These are phyloP conservation scores for Neodon shergylaensis DNA, from an alignment of 2,113 vertebrate species.

Conservation along the genomic window DNA sequence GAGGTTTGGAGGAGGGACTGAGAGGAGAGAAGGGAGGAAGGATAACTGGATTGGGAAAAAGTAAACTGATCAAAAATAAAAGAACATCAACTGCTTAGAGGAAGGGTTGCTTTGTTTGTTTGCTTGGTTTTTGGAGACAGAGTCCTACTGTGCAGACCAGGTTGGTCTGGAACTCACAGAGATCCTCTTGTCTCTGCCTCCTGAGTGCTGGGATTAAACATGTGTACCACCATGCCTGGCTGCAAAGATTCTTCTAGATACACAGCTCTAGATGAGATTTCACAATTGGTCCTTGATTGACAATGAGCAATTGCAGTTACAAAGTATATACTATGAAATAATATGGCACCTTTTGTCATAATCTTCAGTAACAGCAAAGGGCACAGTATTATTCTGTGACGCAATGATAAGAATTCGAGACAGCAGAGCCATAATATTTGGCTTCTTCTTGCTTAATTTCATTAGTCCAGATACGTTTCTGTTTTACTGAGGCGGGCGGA, in stretches of 20 bases:
- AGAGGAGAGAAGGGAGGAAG: not conserved
- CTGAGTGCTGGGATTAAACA: too few relatives aligned
- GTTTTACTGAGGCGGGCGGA: not conserved
- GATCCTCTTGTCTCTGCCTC: not conserved
- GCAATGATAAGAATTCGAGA: not conserved
- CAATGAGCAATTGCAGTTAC: not conserved
- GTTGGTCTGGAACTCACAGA: not conserved
- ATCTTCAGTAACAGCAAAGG: constrained; percentile 14
- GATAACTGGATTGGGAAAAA: not conserved
- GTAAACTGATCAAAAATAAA: not conserved
- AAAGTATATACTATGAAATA: not conserved
- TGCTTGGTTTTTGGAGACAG: not conserved
- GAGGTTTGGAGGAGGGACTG: not conserved
- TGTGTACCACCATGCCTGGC: not conserved
- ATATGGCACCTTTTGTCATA: constrained; percentile 1
- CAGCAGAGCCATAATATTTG: not conserved
- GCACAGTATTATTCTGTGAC: not conserved
- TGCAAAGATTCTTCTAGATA: not conserved
- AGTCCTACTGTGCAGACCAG: not conserved
- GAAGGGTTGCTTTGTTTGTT: not conserved
- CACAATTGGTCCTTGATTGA: not conserved
- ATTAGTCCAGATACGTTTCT: not conserved
- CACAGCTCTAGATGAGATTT: constrained; percentile 28
- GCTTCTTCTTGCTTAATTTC: constrained; percentile 19
- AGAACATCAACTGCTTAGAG: not conserved